Conservation (phyloP, 2,888 invertebrate species). For the Caenorhabditis panamensis region DNA sequence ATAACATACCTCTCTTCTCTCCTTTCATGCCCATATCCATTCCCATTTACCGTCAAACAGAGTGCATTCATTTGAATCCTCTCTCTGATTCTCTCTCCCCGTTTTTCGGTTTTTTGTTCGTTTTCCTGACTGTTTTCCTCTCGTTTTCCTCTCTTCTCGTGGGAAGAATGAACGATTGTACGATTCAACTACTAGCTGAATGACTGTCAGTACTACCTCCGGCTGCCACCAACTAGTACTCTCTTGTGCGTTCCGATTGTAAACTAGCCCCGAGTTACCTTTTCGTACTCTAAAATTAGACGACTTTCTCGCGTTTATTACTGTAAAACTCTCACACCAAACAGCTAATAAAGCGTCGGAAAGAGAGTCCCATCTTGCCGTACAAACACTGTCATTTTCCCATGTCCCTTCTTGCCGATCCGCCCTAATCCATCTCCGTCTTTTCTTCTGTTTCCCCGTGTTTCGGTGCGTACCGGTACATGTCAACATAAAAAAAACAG, state of each 20-base stretch:
- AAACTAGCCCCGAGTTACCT: too few relatives aligned
- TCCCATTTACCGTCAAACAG: constrained; percentile 19
- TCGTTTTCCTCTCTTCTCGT: neutral
- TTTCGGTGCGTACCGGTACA: constrained; percentile 48
- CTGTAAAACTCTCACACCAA: too few relatives aligned
- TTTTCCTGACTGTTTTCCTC: too few relatives aligned
- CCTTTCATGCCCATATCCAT: constrained; percentile 35
- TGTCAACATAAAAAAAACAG: constrained; percentile 16
- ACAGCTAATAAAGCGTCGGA: neutral
- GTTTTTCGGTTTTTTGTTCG: too few relatives aligned
- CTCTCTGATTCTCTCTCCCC: constrained; percentile 19
- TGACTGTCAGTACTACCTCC: too few relatives aligned
- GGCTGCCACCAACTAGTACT: too few relatives aligned
- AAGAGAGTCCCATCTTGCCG: neutral
- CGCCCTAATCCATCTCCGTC: constrained; percentile 24
- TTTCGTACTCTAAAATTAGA: too few relatives aligned
- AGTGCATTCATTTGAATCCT: constrained; percentile 26
- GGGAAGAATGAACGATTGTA: too few relatives aligned
- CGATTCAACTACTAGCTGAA: neutral
- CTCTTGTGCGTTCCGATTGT: too few relatives aligned
- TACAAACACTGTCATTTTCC: constrained; percentile 45
- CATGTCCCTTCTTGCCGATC: constrained; percentile 28
- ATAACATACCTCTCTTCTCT: constrained; percentile 37
- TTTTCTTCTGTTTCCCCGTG: too few relatives aligned
- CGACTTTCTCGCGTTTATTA: neutral